Conservation (phyloP, 2,888 invertebrate genomes). For the Drosophila barbarae region DNA sequence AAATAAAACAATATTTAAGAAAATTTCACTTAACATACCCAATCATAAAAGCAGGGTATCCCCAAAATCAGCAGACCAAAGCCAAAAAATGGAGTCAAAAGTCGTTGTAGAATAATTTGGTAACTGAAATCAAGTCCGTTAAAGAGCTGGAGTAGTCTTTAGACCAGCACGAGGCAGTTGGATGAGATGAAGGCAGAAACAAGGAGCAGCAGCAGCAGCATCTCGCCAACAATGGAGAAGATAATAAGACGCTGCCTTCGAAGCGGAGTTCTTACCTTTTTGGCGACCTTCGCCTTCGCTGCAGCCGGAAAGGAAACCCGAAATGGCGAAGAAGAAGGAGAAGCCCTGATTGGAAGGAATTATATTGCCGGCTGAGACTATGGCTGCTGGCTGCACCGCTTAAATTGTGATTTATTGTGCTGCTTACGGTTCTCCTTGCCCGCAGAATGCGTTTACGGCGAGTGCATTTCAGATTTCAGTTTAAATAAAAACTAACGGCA, state of each 20-base stretch:
- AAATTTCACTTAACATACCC: background rate
- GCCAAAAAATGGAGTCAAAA: constrained; percentile 46
- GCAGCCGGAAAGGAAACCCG: constrained; percentile 7
- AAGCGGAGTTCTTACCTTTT: constrained; percentile 54
- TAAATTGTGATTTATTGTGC: constrained; percentile 70
- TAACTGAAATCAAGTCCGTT: constrained; percentile 21
- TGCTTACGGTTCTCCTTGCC: constrained; percentile 44
- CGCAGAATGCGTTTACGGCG: constrained; percentile 55
- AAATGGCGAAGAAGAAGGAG: constrained; percentile 8
- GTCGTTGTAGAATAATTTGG: constrained; percentile 50
- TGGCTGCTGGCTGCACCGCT: constrained; percentile 24
- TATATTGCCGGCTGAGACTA: constrained; percentile 38
- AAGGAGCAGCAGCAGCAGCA: background rate
- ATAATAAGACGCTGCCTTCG: constrained; percentile 56
- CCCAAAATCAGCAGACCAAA: constrained; percentile 1
- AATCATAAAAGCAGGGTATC: background rate
- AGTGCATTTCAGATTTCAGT: constrained; percentile 24
- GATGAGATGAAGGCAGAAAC: background rate
- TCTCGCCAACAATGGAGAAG: constrained; percentile 62
- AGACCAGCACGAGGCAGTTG: background rate
- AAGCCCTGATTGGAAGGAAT: constrained; percentile 64
- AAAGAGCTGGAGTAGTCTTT: background rate
- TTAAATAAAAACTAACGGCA: constrained; percentile 62
- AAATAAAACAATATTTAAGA: too few relatives aligned
- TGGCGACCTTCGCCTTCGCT: constrained; percentile 56